A percentile compares a stretch with the other conserved stretches of the same genome.
Evolutionary conservation across 2,888 invertebrate species (phyloP).

Genomic region (Rhorus exstirpatorius): DNA sequence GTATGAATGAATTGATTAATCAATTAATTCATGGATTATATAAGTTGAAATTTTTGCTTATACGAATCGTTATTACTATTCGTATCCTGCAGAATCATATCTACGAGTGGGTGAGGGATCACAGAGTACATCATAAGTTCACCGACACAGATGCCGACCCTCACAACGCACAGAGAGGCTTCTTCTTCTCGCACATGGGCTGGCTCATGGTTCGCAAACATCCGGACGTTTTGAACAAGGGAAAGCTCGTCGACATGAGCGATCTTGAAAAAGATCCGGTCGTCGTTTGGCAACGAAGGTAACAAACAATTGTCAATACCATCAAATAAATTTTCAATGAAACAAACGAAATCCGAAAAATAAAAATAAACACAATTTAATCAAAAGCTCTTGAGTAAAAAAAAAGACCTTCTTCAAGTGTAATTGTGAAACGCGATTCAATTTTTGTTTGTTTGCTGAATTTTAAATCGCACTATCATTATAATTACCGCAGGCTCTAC

Average conservation of each 20-base stretch:
- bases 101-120: constrained; percentile 94
- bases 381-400: too few species aligned
- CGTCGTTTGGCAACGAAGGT: constrained; percentile 95
- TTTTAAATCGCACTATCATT: not conserved
- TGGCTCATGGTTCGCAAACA: constrained; percentile 97
- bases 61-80: not conserved
- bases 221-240: constrained; percentile 94
- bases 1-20: not conserved
- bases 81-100: constrained; percentile 90
- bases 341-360: too few species aligned
- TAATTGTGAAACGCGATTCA: too few species aligned
- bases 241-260: constrained; percentile 94
- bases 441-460: not conserved
- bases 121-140: constrained; percentile 96
- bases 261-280: constrained; percentile 95
- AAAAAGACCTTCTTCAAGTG: too few species aligned
- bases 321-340: constrained; percentile 6
- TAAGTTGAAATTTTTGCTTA: too few species aligned
- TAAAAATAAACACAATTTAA: not conserved
- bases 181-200: constrained; percentile 98
- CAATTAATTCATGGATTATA: not conserved
- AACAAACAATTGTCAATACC: not conserved
- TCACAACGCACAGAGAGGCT: constrained; percentile 95
- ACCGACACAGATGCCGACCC: constrained; percentile 96
- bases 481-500: constrained; percentile 90